phyloP scores from a whole-genome alignment of 2,888 invertebrate species.

The Exocentrus adspersus region DNA sequence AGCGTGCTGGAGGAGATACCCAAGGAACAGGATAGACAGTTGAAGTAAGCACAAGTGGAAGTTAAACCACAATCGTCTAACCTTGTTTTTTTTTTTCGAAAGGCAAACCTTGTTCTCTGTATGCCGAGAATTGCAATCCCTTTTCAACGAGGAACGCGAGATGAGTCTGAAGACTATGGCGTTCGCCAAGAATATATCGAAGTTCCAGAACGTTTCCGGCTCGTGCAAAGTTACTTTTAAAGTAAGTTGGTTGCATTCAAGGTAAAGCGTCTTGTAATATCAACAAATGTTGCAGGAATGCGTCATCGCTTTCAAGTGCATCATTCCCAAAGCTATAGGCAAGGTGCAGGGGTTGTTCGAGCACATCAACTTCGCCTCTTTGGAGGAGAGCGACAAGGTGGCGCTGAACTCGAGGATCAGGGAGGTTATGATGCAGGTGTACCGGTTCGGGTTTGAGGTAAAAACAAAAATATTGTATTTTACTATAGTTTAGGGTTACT shows the following conservation, averaged over 20 bases:
- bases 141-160: constrained; percentile 83
- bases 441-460: constrained; percentile 90
- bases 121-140: constrained; percentile 81
- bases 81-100: constrained; percentile 49
- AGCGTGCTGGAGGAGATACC: constrained; percentile 53
- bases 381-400: constrained; percentile 69
- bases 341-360: constrained; percentile 68
- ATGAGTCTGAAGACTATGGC: constrained; percentile 81
- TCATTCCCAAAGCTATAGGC: constrained; percentile 68
- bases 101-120: constrained; percentile 70
- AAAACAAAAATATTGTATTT: constrained; percentile 35
- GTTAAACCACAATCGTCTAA: no score
- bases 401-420: constrained; percentile 73
- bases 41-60: constrained; percentile 58
- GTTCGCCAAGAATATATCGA: constrained; percentile 78
- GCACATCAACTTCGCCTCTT: constrained; percentile 65
- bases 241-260: constrained; percentile 30
- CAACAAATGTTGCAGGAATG: constrained; percentile 62
- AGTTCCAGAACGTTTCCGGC: constrained; percentile 37
- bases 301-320: constrained; percentile 68
- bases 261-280: not conserved
- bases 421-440: constrained; percentile 86
- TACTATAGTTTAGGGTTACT: no score
- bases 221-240: constrained; percentile 36
- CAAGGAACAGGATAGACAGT: constrained; percentile 52